Evolutionary conservation across 2,113 vertebrate species (phyloP), one percentile per base, ranked within the genome.

Genomic region (Gallinago media): DNA sequence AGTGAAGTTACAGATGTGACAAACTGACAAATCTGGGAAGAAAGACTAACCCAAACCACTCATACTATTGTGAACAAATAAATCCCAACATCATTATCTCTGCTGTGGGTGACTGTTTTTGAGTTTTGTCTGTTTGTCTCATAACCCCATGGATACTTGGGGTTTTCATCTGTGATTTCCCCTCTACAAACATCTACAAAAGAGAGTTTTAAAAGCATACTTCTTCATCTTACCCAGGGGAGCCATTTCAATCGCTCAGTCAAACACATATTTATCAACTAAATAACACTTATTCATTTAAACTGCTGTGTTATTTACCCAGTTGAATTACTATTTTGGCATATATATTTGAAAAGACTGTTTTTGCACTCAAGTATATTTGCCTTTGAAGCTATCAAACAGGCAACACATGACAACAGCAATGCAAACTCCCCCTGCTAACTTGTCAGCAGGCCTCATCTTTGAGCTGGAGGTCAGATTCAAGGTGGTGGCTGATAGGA

Each of bases 251-350:
- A 91, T 95, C 26, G 42, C 81, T 95, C 92, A 92, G 89, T 95
- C 95, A 96, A 96, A 97, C 92, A 90, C 88, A 74, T 81, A 97
- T 96, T 97, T 97, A 95, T 96, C 94, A 92, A 92, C 95, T 91
- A 97, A 97, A 97, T 89, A 96, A 95, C 96, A 94, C 95, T 96
- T 95, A 96, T 58, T 97, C 88, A 96, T 96, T 97, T 97, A 96
- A 91, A 92, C 86, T 84, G 65, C 77, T 82, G 80, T 80, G 67
- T 96, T 97, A 96, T 97, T 97, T 96, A 97, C 95, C 63, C 93
- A 93, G 96, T 21, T 88, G 84, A 97, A 97, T 97, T 91, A 94
- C 95, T 97, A 91, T 97, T 97, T 97, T 97, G 91, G 88, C 91
- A 91, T 91, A 92, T 88, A 88, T 42, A 72, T 90, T 95, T 94